A percentile compares a stretch with the other conserved stretches of the same genome.
Evolutionary conservation across 2,888 invertebrate species (phyloP).

Genomic region (Dryomyza anilis): DNA sequence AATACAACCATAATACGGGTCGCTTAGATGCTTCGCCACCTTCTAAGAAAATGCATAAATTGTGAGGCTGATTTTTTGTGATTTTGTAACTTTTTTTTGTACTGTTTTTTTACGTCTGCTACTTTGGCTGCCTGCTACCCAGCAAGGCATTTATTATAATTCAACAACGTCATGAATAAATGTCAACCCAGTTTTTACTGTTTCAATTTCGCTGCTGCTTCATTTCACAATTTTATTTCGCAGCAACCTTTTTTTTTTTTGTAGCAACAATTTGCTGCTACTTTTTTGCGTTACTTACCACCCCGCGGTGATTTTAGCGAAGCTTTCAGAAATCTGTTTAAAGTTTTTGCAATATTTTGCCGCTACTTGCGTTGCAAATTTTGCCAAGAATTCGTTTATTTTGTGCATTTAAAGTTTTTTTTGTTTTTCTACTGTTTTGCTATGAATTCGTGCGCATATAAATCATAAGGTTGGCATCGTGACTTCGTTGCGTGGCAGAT

Average conservation of each 20-base stretch:
- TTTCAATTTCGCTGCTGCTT: conserved; percentile 17
- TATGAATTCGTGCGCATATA: conserved; percentile 22
- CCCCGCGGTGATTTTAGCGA: background rate
- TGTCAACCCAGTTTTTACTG: conserved; percentile 22
- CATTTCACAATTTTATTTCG: background rate
- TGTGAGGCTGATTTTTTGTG: too few relatives aligned
- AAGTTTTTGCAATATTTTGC: background rate
- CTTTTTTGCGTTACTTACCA: too few relatives aligned
- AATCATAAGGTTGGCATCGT: conserved; percentile 21
- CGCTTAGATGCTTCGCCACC: too few relatives aligned
- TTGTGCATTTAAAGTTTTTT: background rate
- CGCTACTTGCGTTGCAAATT: too few relatives aligned
- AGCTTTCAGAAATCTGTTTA: background rate
- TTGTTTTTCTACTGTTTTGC: too few relatives aligned
- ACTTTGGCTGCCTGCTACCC: background rate
- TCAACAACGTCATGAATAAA: conserved; percentile 19
- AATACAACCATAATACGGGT: too few relatives aligned
- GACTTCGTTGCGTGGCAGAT: background rate
- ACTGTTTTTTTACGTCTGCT: background rate
- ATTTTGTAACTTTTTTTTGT: too few relatives aligned
- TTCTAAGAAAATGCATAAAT: too few relatives aligned
- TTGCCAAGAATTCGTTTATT: too few relatives aligned
- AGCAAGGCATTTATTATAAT: conserved; percentile 2
- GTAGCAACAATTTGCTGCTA: too few relatives aligned
- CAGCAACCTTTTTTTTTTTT: too few relatives aligned